Evolutionary conservation across 2,113 vertebrate species (phyloP).

Genomic region (Bettongia penicillata): DNA sequence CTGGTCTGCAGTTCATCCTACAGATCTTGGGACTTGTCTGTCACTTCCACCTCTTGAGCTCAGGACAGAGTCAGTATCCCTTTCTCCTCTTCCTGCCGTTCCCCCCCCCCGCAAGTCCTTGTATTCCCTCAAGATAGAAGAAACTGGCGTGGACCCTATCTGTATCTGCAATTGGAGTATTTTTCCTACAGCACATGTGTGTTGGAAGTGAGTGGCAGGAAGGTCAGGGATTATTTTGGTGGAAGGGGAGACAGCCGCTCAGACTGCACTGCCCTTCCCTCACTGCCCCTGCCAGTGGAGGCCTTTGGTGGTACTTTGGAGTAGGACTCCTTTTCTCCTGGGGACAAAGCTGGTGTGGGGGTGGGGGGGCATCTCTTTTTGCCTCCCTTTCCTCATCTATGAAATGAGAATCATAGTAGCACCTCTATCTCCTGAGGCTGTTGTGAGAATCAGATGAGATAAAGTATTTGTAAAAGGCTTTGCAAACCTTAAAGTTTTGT

Average conservation of each 20-base stretch:
- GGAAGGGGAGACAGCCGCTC: background rate
- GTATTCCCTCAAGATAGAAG: conserved; percentile 14
- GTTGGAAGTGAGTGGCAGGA: background rate
- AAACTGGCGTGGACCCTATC: background rate
- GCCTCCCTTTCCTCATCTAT: background rate
- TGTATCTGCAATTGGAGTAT: background rate
- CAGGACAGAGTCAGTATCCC: background rate
- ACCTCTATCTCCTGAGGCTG: background rate
- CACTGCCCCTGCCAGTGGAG: background rate
- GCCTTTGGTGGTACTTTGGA: background rate
- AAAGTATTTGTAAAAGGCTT: background rate
- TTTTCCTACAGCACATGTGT: background rate
- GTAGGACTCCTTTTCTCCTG: background rate
- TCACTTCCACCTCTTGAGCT: conserved; percentile 23
- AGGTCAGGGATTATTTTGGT: background rate
- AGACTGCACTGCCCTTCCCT: background rate
- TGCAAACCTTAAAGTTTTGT: background rate
- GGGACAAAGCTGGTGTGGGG: background rate
- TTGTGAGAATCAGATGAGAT: background rate
- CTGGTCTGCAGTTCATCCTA: conserved; percentile 9
- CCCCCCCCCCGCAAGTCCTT: conserved; percentile 31
- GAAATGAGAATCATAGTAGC: background rate
- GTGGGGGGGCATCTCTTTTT: background rate
- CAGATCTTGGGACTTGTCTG: conserved; percentile 31
- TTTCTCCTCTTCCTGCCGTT: conserved; percentile 5